Evolutionary conservation across 2,797 vertebrate species (phyloP), one percentile per base, ranked within the genome.

Genomic region (Antrozous pallidus): DNA sequence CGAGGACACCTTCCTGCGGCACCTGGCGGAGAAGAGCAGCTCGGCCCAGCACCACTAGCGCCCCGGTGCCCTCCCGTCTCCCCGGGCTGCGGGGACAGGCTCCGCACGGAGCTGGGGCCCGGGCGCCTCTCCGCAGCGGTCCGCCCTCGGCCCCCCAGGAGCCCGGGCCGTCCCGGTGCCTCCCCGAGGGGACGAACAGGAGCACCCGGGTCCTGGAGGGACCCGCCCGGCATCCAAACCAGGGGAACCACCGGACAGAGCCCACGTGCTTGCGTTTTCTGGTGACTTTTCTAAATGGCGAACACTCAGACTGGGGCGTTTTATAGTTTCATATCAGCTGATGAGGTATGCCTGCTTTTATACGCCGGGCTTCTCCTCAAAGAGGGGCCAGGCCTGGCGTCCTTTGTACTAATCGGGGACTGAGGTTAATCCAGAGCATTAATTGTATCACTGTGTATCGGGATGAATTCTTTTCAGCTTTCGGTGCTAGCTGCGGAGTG

Each of bases 1-100:
- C 67, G 99, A 99, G 97, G 98, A 98, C 97, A 97, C 92, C 96
- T 99, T 99, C 94, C 98, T 99, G 98, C 98, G 99, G 91, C 99
- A 99, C 98, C 98, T 99, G 98, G 98, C 98, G 14, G 99, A 99
- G 94, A 99, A 99, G 96, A 98, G 97, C 97, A 98, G 98, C 9
- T 98, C 99, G 1, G 97, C 98, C 12, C 99, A 98, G 98, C 99
- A 99, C 97, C 99, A 99, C 98, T 99, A 98, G 97, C 96, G 8
- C n/a, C n/a, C n/a, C n/a, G n/a, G n/a, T n/a, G n/a, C n/a, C n/a
- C n/a, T n/a, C n/a, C n/a, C n/a, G n/a, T n/a, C n/a, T n/a, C n/a
- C n/a, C n/a, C n/a, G n/a, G n/a, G n/a, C n/a, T n/a, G n/a, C n/a
- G n/a, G n/a, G n/a, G n/a, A n/a, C n/a, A n/a, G n/a, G n/a, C n/a